A percentile compares a stretch with the other conserved stretches of the same genome.
These are phyloP conservation scores for Heliconius ethilla DNA, from an alignment of 2,888 invertebrate genomes.

Conservation along the genomic window DNA sequence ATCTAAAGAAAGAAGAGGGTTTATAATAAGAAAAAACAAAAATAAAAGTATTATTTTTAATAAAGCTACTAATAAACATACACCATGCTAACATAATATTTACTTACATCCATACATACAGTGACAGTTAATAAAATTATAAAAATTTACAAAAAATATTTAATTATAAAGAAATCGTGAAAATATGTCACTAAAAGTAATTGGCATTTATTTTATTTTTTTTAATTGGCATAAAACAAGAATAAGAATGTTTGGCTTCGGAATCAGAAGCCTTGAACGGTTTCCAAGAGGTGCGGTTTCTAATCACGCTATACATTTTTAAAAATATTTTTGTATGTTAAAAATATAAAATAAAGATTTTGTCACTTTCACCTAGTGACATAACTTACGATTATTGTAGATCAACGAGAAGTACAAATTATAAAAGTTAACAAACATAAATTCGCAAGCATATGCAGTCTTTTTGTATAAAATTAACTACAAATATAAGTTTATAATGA, in stretches of 20 bases:
- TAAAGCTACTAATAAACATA: not conserved
- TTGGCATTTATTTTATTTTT: not conserved
- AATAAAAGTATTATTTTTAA: not conserved
- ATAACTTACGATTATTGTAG: no score
- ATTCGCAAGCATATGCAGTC: no score
- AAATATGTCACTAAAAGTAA: not conserved
- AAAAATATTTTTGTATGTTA: no score
- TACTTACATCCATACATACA: not conserved
- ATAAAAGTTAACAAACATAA: no score
- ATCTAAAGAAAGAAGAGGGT: not conserved
- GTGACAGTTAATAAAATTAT: not conserved
- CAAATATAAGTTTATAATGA: no score
- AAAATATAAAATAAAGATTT: no score
- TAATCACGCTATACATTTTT: not conserved
- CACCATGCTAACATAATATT: conserved; percentile 6
- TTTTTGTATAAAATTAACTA: no score
- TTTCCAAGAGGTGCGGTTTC: not conserved
- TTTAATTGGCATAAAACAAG: not conserved
- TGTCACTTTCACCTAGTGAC: no score
- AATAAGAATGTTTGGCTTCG: not conserved
- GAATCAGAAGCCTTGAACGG: not conserved
- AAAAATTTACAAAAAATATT: not conserved
- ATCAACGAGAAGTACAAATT: no score
- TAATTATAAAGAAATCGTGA: not conserved
- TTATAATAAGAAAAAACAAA: not conserved